A percentile compares a stretch with the other conserved stretches of the same genome.
Evolutionary conservation across 2,113 vertebrate species (phyloP).

Genomic region (Hirundichthys speculiger): DNA sequence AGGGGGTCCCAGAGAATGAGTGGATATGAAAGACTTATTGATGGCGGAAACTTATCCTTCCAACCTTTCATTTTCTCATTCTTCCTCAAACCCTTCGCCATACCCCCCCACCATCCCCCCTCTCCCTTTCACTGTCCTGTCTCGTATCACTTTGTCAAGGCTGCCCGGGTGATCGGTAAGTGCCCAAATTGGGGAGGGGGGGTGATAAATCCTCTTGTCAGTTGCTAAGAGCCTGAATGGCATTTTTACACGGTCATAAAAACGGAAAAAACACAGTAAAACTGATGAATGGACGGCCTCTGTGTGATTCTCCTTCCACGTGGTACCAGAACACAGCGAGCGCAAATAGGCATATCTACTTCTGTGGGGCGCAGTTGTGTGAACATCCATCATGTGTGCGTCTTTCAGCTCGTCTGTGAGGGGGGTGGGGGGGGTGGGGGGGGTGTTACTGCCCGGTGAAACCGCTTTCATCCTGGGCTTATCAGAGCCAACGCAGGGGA

Average conservation of each 20-base stretch:
- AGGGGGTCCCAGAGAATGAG: background rate
- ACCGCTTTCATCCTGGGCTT: slow-evolving; percentile 83
- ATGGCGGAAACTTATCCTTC: slow-evolving; percentile 5
- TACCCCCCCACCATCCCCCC: background rate
- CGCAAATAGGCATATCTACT: slow-evolving; percentile 44
- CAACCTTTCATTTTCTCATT: background rate
- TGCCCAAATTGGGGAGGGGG: slow-evolving; percentile 49
- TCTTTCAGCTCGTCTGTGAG: slow-evolving; percentile 29
- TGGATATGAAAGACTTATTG: slow-evolving; percentile 36
- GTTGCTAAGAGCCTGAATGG: slow-evolving; percentile 47
- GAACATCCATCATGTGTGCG: slow-evolving; percentile 31
- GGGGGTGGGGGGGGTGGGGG: slow-evolving; percentile 17
- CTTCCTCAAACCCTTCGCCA: background rate
- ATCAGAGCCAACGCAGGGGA: slow-evolving; percentile 84
- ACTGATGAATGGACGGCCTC: slow-evolving; percentile 42
- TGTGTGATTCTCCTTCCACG: slow-evolving; percentile 4
- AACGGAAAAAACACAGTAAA: slow-evolving; percentile 38
- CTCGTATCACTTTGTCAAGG: slow-evolving; percentile 57
- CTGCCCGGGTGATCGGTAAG: slow-evolving; percentile 47
- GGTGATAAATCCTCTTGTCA: slow-evolving; percentile 62
- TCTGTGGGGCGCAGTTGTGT: slow-evolving; percentile 29
- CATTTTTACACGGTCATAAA: slow-evolving; percentile 67
- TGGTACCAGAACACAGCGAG: slow-evolving; percentile 25
- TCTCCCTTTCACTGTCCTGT: background rate
- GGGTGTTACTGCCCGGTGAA: slow-evolving; percentile 70